Base-by-base conservation (phyloP, 2,113 vertebrate genomes). In the Marcusenius ussheri region DNA sequence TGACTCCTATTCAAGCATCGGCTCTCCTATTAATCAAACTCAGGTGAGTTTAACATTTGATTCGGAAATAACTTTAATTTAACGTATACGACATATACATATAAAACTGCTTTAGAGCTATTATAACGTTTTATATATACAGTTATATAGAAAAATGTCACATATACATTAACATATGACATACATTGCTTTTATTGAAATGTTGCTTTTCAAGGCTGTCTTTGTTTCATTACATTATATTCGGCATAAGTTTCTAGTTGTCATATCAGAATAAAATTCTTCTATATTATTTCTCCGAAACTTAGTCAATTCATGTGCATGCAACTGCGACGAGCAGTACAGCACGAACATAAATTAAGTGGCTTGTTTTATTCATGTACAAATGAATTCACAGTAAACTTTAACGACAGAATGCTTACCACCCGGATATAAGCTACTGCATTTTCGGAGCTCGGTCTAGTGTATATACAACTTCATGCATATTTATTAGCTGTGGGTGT, bases 1-100 rank as follows among this genome's bases (percentile, higher is more conserved):
- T 0, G 97, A 97, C 86, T 98, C 97, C 10, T 98, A 97, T 90
- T 97, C 97, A 89, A 97, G 97, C 93, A 94, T 98, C 93, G 97
- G 96, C 17, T 98, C 98, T 4, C 97, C 98, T 2, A 94, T 96
- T 90, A 95, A 94, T 10, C 94, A 95, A 51, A 95, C 96, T 90
- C 97, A 97, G 98, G 98, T 99, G 95, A 92, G 96, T 39, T 3
- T 17, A 45, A 31, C 19, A 87, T 87, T 31, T 87, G 24, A 51
- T 86, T 39, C 96, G 95, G 94, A 96, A 96, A 95, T 93, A 94
- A 91, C 91, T 94, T 87, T 93, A 93, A 95, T 94, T 87, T 93
- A 93, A 95, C 96, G 97, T 15, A 80, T 39, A 80, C 74, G 4
- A 19, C 35, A 80, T 42, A 42, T 77, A 2, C 27, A 39, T 77